Percentiles rank a stretch among this genome's conserved stretches.
Evolutionary conservation across 1,140 invertebrate genomes (phyloP).

Genomic region (Cepaea nemoralis): DNA sequence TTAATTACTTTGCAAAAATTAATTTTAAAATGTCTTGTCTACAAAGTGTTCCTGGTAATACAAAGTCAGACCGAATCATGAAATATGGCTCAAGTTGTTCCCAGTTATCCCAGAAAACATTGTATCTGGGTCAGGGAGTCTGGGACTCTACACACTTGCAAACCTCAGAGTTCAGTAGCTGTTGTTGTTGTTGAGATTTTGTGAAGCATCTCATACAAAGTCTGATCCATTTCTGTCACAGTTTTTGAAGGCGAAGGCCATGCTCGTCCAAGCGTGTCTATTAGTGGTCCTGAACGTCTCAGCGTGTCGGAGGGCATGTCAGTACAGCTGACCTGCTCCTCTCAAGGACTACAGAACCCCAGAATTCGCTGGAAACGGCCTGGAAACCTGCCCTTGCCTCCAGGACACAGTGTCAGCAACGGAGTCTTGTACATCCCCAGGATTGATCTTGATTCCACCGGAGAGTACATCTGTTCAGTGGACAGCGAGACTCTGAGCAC

Average conservation of each 20-base stretch:
- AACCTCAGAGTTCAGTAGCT: too few relatives aligned
- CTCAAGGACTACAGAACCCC: constrained; percentile 58
- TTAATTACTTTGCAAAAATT: too few relatives aligned
- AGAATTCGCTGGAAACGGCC: constrained; percentile 76
- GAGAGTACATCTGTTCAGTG: constrained; percentile 82
- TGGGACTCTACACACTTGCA: too few relatives aligned
- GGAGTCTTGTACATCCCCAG: constrained; percentile 78
- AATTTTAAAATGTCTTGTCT: too few relatives aligned
- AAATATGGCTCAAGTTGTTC: too few relatives aligned
- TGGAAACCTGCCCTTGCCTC: constrained; percentile 77
- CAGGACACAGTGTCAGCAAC: constrained; percentile 74
- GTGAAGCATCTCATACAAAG: too few relatives aligned
- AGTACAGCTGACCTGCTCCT: constrained; percentile 78
- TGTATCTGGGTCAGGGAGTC: too few relatives aligned
- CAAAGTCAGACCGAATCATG: too few relatives aligned
- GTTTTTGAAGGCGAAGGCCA: not conserved
- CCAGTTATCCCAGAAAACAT: too few relatives aligned
- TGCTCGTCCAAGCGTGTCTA: not conserved
- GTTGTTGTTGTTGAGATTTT: too few relatives aligned
- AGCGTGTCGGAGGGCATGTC: constrained; percentile 66
- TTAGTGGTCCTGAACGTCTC: not conserved
- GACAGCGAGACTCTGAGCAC: constrained; percentile 31
- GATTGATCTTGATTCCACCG: constrained; percentile 79
- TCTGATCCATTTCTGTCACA: too few relatives aligned
- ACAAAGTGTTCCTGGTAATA: too few relatives aligned